phyloP scores from a whole-genome alignment of 2,797 vertebrate species.

The Adrianichthys oophorus region DNA sequence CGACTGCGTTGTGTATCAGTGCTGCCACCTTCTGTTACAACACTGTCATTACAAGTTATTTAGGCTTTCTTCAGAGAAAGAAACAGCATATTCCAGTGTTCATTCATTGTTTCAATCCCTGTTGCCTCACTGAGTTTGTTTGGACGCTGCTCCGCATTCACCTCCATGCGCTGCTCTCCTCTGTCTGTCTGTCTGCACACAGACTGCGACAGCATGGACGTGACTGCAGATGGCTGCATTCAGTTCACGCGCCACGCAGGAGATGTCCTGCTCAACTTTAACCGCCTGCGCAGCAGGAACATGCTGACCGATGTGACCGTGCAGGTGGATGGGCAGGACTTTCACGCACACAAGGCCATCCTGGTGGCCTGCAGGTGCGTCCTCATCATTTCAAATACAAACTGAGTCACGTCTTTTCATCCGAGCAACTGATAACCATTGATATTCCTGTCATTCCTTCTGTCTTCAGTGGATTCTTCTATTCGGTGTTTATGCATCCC shows the following conservation, averaged over 20 bases:
- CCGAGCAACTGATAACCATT: neutral
- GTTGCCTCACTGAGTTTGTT: no score
- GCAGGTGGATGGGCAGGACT: slow-evolving; percentile 88
- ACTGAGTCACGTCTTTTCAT: neutral
- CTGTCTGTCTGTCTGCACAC: neutral
- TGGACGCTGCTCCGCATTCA: neutral
- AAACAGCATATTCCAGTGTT: no score
- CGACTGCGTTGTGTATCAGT: slow-evolving; percentile 9
- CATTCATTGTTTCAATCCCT: no score
- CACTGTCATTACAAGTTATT: slow-evolving; percentile 15
- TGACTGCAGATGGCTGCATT: slow-evolving; percentile 89
- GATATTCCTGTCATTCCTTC: slow-evolving; percentile 4
- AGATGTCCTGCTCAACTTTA: slow-evolving; percentile 94
- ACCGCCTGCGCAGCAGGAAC: slow-evolving; percentile 90
- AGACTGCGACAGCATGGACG: slow-evolving; percentile 84
- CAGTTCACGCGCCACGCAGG: slow-evolving; percentile 95
- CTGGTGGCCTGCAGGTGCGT: slow-evolving; percentile 94
- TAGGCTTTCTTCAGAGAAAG: neutral
- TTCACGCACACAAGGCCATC: slow-evolving; percentile 92
- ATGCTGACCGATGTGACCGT: slow-evolving; percentile 93
- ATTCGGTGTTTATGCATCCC: slow-evolving; percentile 92
- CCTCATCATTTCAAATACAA: neutral
- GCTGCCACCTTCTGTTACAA: slow-evolving; percentile 48
- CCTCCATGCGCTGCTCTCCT: neutral
- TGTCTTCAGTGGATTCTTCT: slow-evolving; percentile 90